phyloP scores from a whole-genome alignment of 92 coral and sea anemone species.

The Siderastrea siderea region DNA sequence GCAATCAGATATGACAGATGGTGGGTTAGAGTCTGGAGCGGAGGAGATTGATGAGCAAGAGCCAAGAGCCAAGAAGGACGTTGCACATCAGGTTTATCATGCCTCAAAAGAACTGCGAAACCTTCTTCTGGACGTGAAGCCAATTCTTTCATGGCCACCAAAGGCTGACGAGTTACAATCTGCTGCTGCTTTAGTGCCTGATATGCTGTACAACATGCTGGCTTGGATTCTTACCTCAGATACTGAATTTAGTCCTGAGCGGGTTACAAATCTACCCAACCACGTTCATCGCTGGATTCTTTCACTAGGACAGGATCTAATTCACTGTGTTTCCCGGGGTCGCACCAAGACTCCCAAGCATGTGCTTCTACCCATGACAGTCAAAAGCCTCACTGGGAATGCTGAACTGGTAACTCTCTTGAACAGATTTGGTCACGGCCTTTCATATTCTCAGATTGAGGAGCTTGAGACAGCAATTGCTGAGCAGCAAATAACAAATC shows the following conservation, averaged over 20 bases:
- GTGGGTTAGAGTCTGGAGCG: slow-evolving; percentile 9
- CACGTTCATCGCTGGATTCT: slow-evolving; percentile 34
- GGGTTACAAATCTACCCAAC: slow-evolving; percentile 34
- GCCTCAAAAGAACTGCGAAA: slow-evolving; percentile 41
- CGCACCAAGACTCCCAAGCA: slow-evolving; percentile 42
- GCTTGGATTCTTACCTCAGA: slow-evolving; percentile 43
- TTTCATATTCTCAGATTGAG: slow-evolving; percentile 61
- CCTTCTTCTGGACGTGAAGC: slow-evolving; percentile 40
- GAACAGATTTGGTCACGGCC: slow-evolving; percentile 55
- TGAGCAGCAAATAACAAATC: slow-evolving; percentile 61
- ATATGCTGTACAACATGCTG: no score
- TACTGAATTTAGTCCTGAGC: not conserved
- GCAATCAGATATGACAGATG: not conserved
- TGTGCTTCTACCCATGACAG: slow-evolving; percentile 46
- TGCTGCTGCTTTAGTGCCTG: slow-evolving; percentile 23
- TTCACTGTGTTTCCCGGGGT: slow-evolving; percentile 51
- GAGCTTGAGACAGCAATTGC: slow-evolving; percentile 78
- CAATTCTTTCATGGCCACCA: slow-evolving; percentile 51
- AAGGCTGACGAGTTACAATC: slow-evolving; percentile 23
- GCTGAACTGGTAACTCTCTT: slow-evolving; percentile 51
- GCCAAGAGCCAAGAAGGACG: slow-evolving; percentile 15
- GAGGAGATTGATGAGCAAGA: slow-evolving; percentile 3
- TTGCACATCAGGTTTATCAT: slow-evolving; percentile 49
- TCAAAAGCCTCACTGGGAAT: slow-evolving; percentile 68
- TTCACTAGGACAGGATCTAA: not conserved